phyloP scores from a whole-genome alignment of 2,113 vertebrate species.

The Strix aluco region DNA sequence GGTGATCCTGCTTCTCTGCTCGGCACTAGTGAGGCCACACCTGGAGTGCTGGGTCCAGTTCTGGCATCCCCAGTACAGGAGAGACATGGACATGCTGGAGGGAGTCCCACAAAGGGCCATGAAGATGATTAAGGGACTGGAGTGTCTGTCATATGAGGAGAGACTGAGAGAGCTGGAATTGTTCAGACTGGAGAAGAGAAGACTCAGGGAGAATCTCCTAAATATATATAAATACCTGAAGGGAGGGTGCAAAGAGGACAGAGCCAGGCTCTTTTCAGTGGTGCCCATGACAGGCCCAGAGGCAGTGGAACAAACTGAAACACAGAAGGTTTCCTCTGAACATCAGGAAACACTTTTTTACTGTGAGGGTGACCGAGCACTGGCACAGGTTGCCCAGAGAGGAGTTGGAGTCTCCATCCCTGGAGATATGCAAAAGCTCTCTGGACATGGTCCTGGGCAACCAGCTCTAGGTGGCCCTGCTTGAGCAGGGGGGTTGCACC shows the following conservation, averaged over 20 bases:
- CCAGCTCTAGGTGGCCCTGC: accelerated
- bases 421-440: background rate
- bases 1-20: background rate
- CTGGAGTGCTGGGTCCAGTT: background rate
- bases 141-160: too few species aligned
- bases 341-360: background rate
- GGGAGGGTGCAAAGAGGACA: too few species aligned
- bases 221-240: too few species aligned
- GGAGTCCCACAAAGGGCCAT: too few species aligned
- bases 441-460: background rate
- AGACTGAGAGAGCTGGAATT: too few species aligned
- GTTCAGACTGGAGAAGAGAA: too few species aligned
- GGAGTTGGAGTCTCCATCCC: background rate
- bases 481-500: background rate
- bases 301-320: background rate
- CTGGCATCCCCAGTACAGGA: background rate
- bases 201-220: too few species aligned
- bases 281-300: background rate
- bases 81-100: too few species aligned
- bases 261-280: background rate
- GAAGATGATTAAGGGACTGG: too few species aligned
- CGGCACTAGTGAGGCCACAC: background rate
- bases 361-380: background rate
- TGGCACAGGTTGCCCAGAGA: background rate
- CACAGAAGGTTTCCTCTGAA: background rate